Percentiles rank a stretch among this genome's conserved stretches.
Conservation (phyloP, 2,888 invertebrate genomes). For the Pseudococcus viburni region DNA sequence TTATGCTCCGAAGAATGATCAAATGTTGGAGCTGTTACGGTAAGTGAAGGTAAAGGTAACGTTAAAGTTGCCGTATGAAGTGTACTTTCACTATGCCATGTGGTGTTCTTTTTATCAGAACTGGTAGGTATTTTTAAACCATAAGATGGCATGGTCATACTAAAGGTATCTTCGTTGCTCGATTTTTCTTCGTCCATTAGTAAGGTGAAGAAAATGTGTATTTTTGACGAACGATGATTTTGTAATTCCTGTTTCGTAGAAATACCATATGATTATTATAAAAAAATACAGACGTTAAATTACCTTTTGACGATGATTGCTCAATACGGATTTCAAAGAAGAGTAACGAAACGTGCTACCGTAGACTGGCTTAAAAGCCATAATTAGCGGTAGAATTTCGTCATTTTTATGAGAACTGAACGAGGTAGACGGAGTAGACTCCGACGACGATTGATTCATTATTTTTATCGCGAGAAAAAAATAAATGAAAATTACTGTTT, state of each 20-base stretch:
- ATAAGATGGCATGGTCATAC: slow-evolving; percentile 3
- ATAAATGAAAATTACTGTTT: not conserved
- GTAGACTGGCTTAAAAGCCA: slow-evolving; percentile 27
- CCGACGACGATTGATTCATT: slow-evolving; percentile 33
- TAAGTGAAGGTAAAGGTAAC: slow-evolving; percentile 67
- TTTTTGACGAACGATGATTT: not conserved
- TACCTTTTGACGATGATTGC: slow-evolving; percentile 41
- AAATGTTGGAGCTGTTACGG: slow-evolving; percentile 67
- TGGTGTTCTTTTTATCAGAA: slow-evolving; percentile 19
- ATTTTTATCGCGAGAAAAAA: not conserved
- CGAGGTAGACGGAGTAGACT: not conserved
- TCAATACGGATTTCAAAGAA: slow-evolving; percentile 29
- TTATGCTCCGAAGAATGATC: slow-evolving; percentile 65
- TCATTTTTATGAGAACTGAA: not conserved
- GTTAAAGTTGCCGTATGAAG: slow-evolving; percentile 64
- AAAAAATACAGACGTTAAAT: not conserved
- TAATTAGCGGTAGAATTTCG: slow-evolving; percentile 19
- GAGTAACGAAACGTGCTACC: slow-evolving; percentile 38
- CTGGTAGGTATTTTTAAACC: slow-evolving; percentile 12
- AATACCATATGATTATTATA: not conserved
- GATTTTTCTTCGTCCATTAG: slow-evolving; percentile 39
- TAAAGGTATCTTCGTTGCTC: slow-evolving; percentile 27
- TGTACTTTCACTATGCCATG: slow-evolving; percentile 66
- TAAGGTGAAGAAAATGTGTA: not conserved
- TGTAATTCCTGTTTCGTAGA: slow-evolving; percentile 25